Percentiles rank a stretch among this genome's conserved stretches.
Evolutionary conservation across 1,140 invertebrate genomes (phyloP).

Genomic region (Gryon sp.): DNA sequence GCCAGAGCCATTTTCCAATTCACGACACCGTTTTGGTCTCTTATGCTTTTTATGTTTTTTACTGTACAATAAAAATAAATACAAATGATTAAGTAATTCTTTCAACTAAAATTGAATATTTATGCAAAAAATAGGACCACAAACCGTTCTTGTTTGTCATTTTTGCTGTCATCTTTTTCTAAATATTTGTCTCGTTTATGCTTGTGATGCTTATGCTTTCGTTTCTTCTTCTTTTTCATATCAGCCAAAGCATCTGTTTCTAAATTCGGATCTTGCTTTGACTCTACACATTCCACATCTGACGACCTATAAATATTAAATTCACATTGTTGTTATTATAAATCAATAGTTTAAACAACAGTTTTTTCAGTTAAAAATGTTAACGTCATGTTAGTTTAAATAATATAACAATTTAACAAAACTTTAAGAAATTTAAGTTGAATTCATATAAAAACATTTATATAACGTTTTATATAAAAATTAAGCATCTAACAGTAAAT

Average conservation of each 20-base stretch:
- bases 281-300: slow-evolving; percentile 72
- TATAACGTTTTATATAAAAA: too few species aligned
- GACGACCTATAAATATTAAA: slow-evolving; percentile 69
- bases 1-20: slow-evolving; percentile 74
- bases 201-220: slow-evolving; percentile 82
- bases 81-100: too few species aligned
- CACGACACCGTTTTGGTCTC: slow-evolving; percentile 73
- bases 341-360: background rate
- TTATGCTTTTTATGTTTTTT: slow-evolving; percentile 80
- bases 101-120: too few species aligned
- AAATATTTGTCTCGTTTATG: slow-evolving; percentile 79
- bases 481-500: background rate
- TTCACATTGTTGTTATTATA: slow-evolving; percentile 11
- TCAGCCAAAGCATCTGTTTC: slow-evolving; percentile 71
- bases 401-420: too few species aligned
- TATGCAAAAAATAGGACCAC: too few species aligned
- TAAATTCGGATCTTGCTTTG: slow-evolving; percentile 68
- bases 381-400: too few species aligned
- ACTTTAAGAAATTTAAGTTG: too few species aligned
- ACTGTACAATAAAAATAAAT: slow-evolving; percentile 55
- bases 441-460: too few species aligned
- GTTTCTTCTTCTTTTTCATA: slow-evolving; percentile 79
- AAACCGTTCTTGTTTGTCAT: slow-evolving; percentile 73
- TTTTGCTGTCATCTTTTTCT: slow-evolving; percentile 72
- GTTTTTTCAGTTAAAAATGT: background rate